phyloP scores from a whole-genome alignment of 53 echinoderm and acorn worm species.

The Antedon mediterranea region DNA sequence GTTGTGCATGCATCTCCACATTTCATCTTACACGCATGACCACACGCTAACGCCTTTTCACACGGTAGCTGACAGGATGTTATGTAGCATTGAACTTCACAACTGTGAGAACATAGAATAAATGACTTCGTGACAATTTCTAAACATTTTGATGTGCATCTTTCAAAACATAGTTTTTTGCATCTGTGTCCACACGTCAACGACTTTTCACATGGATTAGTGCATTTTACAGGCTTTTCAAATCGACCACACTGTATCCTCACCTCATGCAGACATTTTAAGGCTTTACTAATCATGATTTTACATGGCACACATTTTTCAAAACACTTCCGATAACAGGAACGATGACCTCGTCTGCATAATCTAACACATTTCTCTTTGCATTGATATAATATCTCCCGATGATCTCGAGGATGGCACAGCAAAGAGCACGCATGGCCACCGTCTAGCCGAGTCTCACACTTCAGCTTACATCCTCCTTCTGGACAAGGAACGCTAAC shows the following conservation, averaged over 20 bases:
- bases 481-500: conserved; percentile 22
- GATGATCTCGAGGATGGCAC: conserved; percentile 1
- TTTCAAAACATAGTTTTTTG: not conserved
- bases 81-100: not conserved
- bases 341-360: not conserved
- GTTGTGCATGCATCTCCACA: conserved; percentile 21
- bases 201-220: not conserved
- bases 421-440: not conserved
- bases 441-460: not conserved
- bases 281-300: not conserved
- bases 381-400: not conserved
- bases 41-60: conserved; percentile 33
- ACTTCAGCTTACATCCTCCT: not conserved
- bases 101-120: not conserved
- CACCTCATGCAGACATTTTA: not conserved
- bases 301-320: not conserved
- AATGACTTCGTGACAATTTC: not conserved
- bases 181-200: not conserved
- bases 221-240: not conserved
- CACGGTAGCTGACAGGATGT: conserved; percentile 13
- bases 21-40: conserved; percentile 15
- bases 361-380: not conserved
- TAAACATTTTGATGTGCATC: not conserved
- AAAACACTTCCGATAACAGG: not conserved
- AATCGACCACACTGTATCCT: not conserved